Base-by-base conservation (phyloP, 2,888 invertebrate genomes). In the Saturnia pavonia region DNA sequence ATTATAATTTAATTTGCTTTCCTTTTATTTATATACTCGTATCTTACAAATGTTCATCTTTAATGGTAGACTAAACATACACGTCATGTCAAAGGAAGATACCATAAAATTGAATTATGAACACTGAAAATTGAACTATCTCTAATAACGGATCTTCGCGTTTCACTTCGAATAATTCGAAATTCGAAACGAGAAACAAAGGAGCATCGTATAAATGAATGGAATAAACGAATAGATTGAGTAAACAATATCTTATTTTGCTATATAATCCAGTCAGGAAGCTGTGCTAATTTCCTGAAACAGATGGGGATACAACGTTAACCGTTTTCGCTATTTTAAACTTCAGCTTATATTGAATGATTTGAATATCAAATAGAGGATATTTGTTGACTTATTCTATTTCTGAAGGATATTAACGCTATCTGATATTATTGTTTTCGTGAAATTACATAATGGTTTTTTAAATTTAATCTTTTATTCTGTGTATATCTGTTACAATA, bases 211-310 rank as follows among this genome's bases (percentile, higher is more conserved):
- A 89, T 88, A 85, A 87, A 88, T 82, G 85, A 86, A 86, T 82
- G 85, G 86, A 82, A 85, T 85, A 85, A 88, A 86, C 87, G 89
- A 87, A 88, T 86, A 89, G 91, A 91, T 91, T 87, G 89, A 85
- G 87, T 90, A 88, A 91, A 92, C 91, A 92, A 93, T 92, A 92
- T 93, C 93, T 93, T 92, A 91, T 92, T 92, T 92, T 86, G 89
- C 89, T 87, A 91, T 87, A 91, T 92, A 91, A 91, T 91, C 92
- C 91, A 83, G 83, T 77, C 85, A 86, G 88, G 91, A 91, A 89
- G 90, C 87, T 85, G 80, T 89, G 90, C 91, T 92, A 93, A 94
- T 94, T 94, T 93, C 93, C 92, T 92, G 92, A 85, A 83, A 86
- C 89, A 87, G 92, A 92, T 91, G 90, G 86, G 86, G 87, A 82